A percentile compares a stretch with the other conserved stretches of the same genome.
These are phyloP conservation scores for Drosophila gaucha DNA, from an alignment of 2,888 invertebrate genomes.

Conservation along the genomic window DNA sequence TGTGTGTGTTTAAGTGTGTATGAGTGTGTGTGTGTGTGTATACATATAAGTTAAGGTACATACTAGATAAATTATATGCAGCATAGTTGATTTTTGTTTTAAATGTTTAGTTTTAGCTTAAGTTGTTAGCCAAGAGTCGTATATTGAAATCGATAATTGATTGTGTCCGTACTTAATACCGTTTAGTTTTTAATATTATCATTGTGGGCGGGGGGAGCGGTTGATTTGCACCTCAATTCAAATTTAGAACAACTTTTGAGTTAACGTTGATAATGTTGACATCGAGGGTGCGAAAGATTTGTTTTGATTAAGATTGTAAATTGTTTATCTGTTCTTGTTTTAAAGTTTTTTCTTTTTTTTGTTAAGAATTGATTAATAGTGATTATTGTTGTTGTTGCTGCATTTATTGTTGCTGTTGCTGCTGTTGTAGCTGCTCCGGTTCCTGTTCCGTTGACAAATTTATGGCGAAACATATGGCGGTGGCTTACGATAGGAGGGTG, in stretches of 20 bases:
- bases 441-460: conserved; percentile 81
- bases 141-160: conserved; percentile 71
- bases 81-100: conserved; percentile 53
- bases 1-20: conserved; percentile 31
- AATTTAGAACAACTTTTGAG: conserved; percentile 25
- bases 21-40: conserved; percentile 34
- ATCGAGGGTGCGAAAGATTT: conserved; percentile 39
- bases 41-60: conserved; percentile 71
- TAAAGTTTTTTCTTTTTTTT: conserved; percentile 1
- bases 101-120: conserved; percentile 41
- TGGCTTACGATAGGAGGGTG: conserved; percentile 96
- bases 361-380: conserved; percentile 34
- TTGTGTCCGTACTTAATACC: conserved; percentile 62
- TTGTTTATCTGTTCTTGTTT: conserved; percentile 13
- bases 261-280: conserved; percentile 28
- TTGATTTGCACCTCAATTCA: conserved; percentile 39
- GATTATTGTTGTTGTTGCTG: conserved; percentile 54
- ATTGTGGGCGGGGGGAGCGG: conserved; percentile 50
- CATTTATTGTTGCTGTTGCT: conserved; percentile 45
- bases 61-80: conserved; percentile 77
- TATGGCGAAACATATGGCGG: conserved; percentile 99
- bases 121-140: conserved; percentile 54
- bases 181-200: conserved; percentile 36
- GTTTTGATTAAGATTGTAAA: conserved; percentile 43
- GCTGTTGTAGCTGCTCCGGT: conserved; percentile 19